Evolutionary conservation across 2,888 invertebrate genomes (phyloP).

Genomic region (Drosophila austrosaltans): DNA sequence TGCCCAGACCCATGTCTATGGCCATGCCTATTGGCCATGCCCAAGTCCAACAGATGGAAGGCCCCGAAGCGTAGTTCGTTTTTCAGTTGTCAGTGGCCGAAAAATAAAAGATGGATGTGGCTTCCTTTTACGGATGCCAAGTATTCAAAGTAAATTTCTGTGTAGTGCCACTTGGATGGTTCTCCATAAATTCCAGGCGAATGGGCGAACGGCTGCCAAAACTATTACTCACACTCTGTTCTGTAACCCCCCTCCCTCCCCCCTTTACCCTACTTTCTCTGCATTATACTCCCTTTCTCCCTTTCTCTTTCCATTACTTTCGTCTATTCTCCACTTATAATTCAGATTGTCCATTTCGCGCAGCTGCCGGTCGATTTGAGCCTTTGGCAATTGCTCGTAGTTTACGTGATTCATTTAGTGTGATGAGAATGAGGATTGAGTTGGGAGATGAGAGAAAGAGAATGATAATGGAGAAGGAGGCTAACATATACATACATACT

Average conservation of each 20-base stretch:
- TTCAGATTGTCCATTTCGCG: conserved; percentile 78
- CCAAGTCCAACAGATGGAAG: conserved; percentile 37
- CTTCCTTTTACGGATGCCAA: conserved; percentile 50
- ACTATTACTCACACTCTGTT: conserved; percentile 73
- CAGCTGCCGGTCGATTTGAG: conserved; percentile 76
- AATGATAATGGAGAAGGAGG: conserved; percentile 8
- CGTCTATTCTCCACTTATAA: conserved; percentile 53
- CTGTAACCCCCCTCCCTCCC: conserved; percentile 47
- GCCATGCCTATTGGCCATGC: conserved; percentile 38
- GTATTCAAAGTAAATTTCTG: conserved; percentile 62
- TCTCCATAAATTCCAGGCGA: conserved; percentile 68
- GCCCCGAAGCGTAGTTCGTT: conserved; percentile 27
- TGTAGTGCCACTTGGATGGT: conserved; percentile 67
- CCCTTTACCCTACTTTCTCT: conserved; percentile 43
- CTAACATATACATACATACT: neutral
- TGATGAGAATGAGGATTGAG: neutral
- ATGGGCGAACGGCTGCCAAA: conserved; percentile 66
- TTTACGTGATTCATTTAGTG: conserved; percentile 38
- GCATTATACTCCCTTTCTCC: conserved; percentile 11
- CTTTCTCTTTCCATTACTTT: neutral
- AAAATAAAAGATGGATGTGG: conserved; percentile 58
- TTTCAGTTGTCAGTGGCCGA: conserved; percentile 70
- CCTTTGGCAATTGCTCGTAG: conserved; percentile 44
- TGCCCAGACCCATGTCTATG: conserved; percentile 41
- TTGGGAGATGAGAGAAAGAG: neutral